Evolutionary conservation across 2,888 invertebrate species (phyloP), one percentile per base, ranked within the genome.

Genomic region (Chrysina gloriosa): DNA sequence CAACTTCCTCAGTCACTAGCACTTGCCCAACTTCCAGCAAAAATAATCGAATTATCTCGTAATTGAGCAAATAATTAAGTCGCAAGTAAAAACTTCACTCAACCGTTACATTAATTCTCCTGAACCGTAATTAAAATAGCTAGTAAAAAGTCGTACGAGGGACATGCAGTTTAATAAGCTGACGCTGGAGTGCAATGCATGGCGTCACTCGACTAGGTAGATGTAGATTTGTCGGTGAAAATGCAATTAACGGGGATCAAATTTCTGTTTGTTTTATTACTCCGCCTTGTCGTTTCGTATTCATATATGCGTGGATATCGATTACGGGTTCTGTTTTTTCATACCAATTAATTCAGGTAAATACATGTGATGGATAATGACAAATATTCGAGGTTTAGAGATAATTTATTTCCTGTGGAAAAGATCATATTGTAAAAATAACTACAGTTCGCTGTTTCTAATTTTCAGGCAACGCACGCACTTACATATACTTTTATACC

Each of bases 1-100:
- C 42, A 42, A 61, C 25, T 42, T 42, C 42, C 58, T 45, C 16
- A 16, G 9, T 61, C 9, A 27, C 42, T 29, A 27, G 58, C 23
- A 25, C 39, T 58, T 11, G 16, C 27, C 42, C 42, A 42, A 31
- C 31, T 29, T 52, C 52, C 21, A 52, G 34, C 31, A 31, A 52
- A 52, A 52, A 61, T 61, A 61, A 61, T 42, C 58, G 58, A 61
- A 61, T 61, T 61, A 61, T 61, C 42, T 29, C 58, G 25, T 61
- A 61, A 61, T 61, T 42, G 58, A 11, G 25, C 27, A 29, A 42
- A 27, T 42, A 42, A 27, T 42, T 61, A 61, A 61, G 25, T 27
- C 27, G 16, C 42, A 16, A 14, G 42, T 14, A 61, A 61, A 42
- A 61, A 61, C 58, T 61, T 42, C 58, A 61, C 42, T 29, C 42